phyloP scores from a whole-genome alignment of 2,113 vertebrate genomes.

The Pseudonaja textilis region DNA sequence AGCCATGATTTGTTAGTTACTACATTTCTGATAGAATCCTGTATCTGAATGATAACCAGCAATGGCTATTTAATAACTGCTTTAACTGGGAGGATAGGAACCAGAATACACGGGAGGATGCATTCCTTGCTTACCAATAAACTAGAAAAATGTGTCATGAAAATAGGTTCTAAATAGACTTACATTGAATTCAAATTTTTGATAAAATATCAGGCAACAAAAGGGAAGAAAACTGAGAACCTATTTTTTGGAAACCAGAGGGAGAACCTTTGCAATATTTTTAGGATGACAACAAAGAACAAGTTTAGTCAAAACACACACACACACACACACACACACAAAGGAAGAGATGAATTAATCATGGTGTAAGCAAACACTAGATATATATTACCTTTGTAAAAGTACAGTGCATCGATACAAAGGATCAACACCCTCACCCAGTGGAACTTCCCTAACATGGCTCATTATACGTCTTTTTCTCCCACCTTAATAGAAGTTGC shows the following conservation, averaged over 20 bases:
- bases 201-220: background rate
- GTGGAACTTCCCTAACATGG: background rate
- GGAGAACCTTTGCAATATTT: background rate
- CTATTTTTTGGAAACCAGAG: background rate
- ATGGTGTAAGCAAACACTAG: background rate
- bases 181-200: background rate
- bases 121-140: background rate
- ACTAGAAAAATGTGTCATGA: background rate
- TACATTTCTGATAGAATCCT: background rate
- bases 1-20: background rate
- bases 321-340: background rate
- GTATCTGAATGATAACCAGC: background rate
- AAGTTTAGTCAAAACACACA: background rate
- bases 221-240: background rate
- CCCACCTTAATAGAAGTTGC: background rate
- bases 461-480: background rate
- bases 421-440: background rate
- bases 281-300: no score
- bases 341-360: background rate
- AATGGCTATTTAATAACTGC: background rate
- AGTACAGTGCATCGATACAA: background rate
- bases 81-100: background rate
- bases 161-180: background rate
- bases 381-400: background rate
- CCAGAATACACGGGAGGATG: background rate